A percentile compares a stretch with the other conserved stretches of the same genome.
Evolutionary conservation across 2,797 vertebrate genomes (phyloP).

Genomic region (Eulemur mongoz): DNA sequence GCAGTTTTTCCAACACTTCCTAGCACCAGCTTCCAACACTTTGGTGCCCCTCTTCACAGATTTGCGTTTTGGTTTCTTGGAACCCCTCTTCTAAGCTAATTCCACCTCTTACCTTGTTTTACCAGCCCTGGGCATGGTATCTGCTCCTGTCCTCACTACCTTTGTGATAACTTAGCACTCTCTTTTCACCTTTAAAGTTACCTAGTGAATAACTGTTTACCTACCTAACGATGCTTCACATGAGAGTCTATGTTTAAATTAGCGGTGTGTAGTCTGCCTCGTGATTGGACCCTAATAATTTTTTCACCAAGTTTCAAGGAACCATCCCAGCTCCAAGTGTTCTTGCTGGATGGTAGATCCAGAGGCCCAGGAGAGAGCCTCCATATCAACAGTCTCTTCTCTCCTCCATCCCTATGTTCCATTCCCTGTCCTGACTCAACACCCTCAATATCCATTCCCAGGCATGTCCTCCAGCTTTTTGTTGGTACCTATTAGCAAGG

Average conservation of each 20-base stretch:
- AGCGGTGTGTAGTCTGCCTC: not conserved
- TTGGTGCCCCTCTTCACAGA: not conserved
- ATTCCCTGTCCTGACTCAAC: not conserved
- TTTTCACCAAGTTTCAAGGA: not conserved
- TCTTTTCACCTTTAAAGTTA: not conserved
- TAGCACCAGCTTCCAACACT: not conserved
- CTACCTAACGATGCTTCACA: not conserved
- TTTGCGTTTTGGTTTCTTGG: not conserved
- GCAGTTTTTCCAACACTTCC: not conserved
- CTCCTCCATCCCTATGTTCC: not conserved
- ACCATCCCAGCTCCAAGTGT: not conserved
- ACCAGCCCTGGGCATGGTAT: not conserved
- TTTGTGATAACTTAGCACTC: not conserved
- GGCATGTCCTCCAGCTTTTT: not conserved
- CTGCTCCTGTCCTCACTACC: not conserved
- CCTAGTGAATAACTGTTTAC: not conserved
- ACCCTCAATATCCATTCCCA: not conserved
- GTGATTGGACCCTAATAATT: not conserved
- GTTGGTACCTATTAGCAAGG: not conserved
- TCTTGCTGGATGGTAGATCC: not conserved
- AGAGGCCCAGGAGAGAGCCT: not conserved
- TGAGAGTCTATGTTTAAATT: not conserved
- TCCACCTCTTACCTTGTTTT: not conserved
- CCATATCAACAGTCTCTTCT: not conserved
- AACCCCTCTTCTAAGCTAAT: not conserved